Conservation (phyloP, 2,888 invertebrate genomes). For the Cenopis cana region DNA sequence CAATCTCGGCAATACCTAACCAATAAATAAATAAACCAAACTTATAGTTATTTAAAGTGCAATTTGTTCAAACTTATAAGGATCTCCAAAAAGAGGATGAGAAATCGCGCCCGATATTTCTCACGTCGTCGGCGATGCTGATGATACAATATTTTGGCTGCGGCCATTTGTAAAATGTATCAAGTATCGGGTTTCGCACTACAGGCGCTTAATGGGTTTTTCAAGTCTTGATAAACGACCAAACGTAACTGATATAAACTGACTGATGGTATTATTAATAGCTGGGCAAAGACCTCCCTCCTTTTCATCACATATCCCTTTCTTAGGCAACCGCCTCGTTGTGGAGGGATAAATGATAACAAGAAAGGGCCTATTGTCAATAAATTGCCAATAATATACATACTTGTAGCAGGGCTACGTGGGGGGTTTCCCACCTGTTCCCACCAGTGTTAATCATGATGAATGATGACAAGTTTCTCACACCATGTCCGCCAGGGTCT, state of each 20-base stretch:
- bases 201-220: slow-evolving; percentile 21
- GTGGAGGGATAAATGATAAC: too few relatives aligned
- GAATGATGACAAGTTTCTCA: too few relatives aligned
- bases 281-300: too few relatives aligned
- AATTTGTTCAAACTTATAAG: slow-evolving; percentile 25
- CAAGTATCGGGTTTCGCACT: slow-evolving; percentile 26
- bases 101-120: slow-evolving; percentile 38
- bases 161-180: slow-evolving; percentile 36
- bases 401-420: too few relatives aligned
- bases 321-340: too few relatives aligned
- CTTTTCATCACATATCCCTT: too few relatives aligned
- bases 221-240: slow-evolving; percentile 29
- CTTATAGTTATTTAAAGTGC: slow-evolving; percentile 14
- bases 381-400: too few relatives aligned
- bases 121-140: slow-evolving; percentile 35
- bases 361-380: too few relatives aligned
- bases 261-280: background rate
- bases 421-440: too few relatives aligned
- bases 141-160: slow-evolving; percentile 37
- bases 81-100: slow-evolving; percentile 26
- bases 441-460: too few relatives aligned
- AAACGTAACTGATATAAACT: slow-evolving; percentile 5
- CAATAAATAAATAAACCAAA: background rate
- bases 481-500: too few relatives aligned
- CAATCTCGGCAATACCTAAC: background rate